These are phyloP conservation scores for Epistrophe grossulariae DNA, from an alignment of 2,888 invertebrate species.

Conservation along the genomic window DNA sequence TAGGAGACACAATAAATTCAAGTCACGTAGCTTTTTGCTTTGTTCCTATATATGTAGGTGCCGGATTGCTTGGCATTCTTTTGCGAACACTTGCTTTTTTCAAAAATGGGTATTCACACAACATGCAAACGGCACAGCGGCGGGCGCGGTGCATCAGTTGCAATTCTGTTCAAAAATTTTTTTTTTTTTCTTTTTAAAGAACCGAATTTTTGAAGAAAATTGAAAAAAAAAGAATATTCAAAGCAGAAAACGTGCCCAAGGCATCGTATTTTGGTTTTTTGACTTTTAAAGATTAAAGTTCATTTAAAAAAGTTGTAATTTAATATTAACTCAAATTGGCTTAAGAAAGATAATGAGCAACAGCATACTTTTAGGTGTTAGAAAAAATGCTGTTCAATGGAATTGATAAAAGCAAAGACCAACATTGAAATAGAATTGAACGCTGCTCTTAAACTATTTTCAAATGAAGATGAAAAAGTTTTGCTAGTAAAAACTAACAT, in stretches of 20 bases:
- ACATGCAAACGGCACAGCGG: constrained; percentile 46
- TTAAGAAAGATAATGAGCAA: too few relatives aligned
- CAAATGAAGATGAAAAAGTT: too few relatives aligned
- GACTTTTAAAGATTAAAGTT: neutral
- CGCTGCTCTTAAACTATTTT: too few relatives aligned
- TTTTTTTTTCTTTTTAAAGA: constrained; percentile 23
- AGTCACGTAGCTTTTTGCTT: constrained; percentile 70
- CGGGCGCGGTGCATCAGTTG: constrained; percentile 56
- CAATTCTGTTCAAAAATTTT: constrained; percentile 59
- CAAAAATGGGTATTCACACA: constrained; percentile 3
- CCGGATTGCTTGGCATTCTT: constrained; percentile 66
- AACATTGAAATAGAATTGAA: too few relatives aligned
- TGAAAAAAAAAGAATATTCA: constrained; percentile 19
- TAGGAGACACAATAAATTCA: constrained; percentile 72
- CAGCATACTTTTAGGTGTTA: too few relatives aligned
- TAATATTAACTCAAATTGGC: too few relatives aligned
- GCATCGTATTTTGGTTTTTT: neutral
- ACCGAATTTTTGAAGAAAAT: constrained; percentile 7
- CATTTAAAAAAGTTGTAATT: neutral
- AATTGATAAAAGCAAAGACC: too few relatives aligned
- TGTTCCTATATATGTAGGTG: constrained; percentile 65
- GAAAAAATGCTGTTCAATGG: too few relatives aligned
- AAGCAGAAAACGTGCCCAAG: neutral
- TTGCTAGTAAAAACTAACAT: too few relatives aligned
- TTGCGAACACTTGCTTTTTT: constrained; percentile 33